Evolutionary conservation across 2,113 vertebrate genomes (phyloP), one percentile per base, ranked within the genome.

Genomic region (Accipiter virgatus): DNA sequence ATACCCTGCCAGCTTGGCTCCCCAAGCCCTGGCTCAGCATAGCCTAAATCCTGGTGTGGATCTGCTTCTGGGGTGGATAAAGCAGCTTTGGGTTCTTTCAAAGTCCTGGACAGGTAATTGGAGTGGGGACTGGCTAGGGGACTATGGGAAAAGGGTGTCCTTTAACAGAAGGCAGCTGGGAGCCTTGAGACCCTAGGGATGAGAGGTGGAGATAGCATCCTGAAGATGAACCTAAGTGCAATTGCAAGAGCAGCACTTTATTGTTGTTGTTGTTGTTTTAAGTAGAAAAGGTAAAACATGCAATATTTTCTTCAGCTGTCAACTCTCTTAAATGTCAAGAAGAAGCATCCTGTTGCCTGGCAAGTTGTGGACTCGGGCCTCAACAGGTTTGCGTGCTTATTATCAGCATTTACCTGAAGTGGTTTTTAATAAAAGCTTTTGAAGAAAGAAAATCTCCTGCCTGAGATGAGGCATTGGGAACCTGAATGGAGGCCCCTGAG

Each of bases 361-460:
- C 25, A 34, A 63, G 66, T 38, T 96, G 82, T 89, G 86, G 91
- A 79, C 73, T 93, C 0, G 29, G 32, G 83, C 87, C 84, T 93
- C 91, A 87, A 91, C 73, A 88, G 81, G 92, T 96, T 95, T 87
- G 50, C 63, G 95, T 95, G 91, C 47, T 90, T 91, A 68, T 72
- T 82, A 67, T 70, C 90, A 96, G 59, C 80, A 83, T 95, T 95
- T 97, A 88, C 75, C 79, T 86, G 82, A 88, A 86, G 67, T 48
- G 47, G 32, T 93, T 96, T 95, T 96, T 96, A 97, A 95, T 97
- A 96, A 97, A 97, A 97, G 70, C 67, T 48, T 91, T 93, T 74
- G 83, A 97, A 96, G 95, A 95, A 97, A 79, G 97, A 86, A 97
- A 95, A 97, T 56, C 79, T 89, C 66, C 88, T 95, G 83, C 75